Evolutionary conservation across 2,113 vertebrate genomes (phyloP).

Genomic region (Condylura cristata): DNA sequence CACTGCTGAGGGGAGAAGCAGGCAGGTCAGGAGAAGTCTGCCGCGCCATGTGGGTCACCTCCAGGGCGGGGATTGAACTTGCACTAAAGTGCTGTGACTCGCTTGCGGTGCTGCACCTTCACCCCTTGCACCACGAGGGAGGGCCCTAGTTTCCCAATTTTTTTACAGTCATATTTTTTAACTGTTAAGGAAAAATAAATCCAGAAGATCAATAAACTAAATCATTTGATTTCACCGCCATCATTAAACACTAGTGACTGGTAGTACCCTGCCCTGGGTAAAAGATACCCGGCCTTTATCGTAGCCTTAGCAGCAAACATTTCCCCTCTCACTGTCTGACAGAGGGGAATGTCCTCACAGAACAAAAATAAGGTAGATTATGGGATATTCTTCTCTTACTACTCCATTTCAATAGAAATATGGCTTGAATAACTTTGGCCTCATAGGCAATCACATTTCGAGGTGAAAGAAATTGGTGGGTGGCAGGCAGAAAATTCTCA

Average conservation of each 20-base stretch:
- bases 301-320: background rate
- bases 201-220: background rate
- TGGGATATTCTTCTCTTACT: background rate
- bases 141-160: no score
- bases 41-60: no score
- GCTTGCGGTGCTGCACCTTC: no score
- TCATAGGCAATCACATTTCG: background rate
- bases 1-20: no score
- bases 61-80: no score
- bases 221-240: background rate
- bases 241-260: background rate
- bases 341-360: background rate
- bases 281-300: background rate
- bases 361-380: background rate
- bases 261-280: background rate
- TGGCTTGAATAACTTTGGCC: background rate
- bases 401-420: background rate
- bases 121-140: no score
- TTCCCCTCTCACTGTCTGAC: background rate
- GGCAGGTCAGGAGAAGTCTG: no score
- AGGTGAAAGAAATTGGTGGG: slow-evolving; percentile 26
- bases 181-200: slow-evolving; percentile 46
- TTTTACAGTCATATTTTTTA: background rate
- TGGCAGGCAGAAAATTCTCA: background rate
- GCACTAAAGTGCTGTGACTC: no score